Evolutionary conservation across 2,888 invertebrate species (phyloP).

Genomic region (Xestoiulus laeticollis): DNA sequence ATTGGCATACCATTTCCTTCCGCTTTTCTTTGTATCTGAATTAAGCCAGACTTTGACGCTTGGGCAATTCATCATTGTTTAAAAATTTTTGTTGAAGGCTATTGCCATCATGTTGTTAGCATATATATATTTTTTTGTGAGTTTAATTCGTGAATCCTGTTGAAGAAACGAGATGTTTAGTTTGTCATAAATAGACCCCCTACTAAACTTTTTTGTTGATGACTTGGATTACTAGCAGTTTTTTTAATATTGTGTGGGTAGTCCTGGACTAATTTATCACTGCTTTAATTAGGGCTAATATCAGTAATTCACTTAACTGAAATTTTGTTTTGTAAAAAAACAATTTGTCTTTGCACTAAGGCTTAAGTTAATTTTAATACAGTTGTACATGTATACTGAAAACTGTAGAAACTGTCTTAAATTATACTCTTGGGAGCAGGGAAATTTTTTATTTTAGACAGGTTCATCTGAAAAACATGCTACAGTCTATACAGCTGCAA

Average conservation of each 20-base stretch:
- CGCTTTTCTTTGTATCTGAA: conserved; percentile 20
- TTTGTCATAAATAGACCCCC: neutral
- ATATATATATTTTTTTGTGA: neutral
- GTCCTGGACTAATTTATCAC: neutral
- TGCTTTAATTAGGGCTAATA: neutral
- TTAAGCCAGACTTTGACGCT: neutral
- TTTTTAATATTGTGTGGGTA: neutral
- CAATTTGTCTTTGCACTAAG: neutral
- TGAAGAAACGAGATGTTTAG: neutral
- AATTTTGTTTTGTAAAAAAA: neutral
- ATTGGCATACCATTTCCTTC: neutral
- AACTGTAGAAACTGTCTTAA: no score
- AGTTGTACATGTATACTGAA: no score
- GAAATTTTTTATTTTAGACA: no score
- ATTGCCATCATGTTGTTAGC: neutral
- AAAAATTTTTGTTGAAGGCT: neutral
- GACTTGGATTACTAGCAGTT: no score
- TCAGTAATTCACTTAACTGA: neutral
- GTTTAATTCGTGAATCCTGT: neutral
- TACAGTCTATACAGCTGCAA: no score
- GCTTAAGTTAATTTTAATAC: neutral
- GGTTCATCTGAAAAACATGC: no score
- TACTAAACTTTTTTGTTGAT: neutral
- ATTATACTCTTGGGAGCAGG: no score
- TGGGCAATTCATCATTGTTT: neutral